phyloP scores from a whole-genome alignment of 2,797 vertebrate genomes.

The Phalloptychus januarius region DNA sequence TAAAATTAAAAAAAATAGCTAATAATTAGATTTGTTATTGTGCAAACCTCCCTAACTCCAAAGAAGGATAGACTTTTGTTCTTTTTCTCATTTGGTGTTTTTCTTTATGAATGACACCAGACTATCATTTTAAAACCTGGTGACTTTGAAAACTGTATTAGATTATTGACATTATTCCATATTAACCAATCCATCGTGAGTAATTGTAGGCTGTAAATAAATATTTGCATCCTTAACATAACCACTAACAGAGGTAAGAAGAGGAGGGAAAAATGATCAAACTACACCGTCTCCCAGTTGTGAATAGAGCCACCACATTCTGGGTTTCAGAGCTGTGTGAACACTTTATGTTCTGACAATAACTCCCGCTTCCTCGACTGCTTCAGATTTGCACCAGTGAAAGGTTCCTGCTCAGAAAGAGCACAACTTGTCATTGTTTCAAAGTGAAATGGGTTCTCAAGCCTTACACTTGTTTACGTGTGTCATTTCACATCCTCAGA shows the following conservation, averaged over 20 bases:
- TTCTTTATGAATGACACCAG: neutral
- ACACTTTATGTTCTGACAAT: slow-evolving; percentile 1
- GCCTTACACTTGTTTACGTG: slow-evolving; percentile 8
- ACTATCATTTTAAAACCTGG: slow-evolving; percentile 5
- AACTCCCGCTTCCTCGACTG: slow-evolving; percentile 1
- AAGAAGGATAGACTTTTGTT: neutral
- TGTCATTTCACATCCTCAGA: slow-evolving; percentile 23
- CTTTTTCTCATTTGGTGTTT: neutral
- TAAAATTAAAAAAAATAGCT: neutral
- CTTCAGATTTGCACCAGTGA: slow-evolving; percentile 5
- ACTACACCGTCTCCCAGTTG: neutral
- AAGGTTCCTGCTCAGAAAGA: neutral
- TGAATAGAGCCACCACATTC: neutral
- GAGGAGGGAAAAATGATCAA: neutral
- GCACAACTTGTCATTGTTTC: slow-evolving; percentile 9
- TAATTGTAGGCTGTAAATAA: neutral
- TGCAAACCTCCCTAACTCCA: neutral
- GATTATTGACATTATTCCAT: neutral
- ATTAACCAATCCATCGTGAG: neutral
- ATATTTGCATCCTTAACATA: neutral
- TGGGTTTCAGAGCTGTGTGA: neutral
- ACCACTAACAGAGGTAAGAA: neutral
- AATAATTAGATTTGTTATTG: neutral
- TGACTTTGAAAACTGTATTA: neutral
- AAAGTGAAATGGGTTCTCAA: neutral